Evolutionary conservation across 2,888 invertebrate species (phyloP).

Genomic region (Pammene aurita): DNA sequence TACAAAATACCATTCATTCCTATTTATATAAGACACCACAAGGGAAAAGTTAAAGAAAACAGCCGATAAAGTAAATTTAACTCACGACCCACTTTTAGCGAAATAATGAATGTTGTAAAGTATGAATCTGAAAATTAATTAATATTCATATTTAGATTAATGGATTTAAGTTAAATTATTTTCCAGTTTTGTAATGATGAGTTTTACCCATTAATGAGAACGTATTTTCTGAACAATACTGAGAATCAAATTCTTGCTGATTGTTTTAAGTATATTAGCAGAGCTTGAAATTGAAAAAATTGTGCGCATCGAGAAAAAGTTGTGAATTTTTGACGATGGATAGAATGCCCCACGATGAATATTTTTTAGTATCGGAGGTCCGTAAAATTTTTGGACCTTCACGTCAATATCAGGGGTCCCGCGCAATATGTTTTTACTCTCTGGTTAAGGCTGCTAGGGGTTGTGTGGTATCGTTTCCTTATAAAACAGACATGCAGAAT

Average conservation of each 20-base stretch:
- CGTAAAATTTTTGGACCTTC: too few relatives aligned
- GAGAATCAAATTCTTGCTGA: background rate
- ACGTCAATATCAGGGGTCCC: too few relatives aligned
- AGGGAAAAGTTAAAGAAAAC: slow-evolving; percentile 1
- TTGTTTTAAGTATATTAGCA: background rate
- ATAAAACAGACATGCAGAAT: too few relatives aligned
- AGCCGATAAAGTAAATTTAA: background rate
- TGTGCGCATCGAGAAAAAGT: too few relatives aligned
- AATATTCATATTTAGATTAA: background rate
- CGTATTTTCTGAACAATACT: background rate
- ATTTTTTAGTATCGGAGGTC: too few relatives aligned
- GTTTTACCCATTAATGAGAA: slow-evolving; percentile 1
- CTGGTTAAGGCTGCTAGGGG: too few relatives aligned
- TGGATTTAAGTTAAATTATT: background rate
- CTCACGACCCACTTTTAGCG: background rate
- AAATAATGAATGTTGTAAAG: background rate
- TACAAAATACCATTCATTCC: slow-evolving; percentile 7
- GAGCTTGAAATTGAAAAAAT: too few relatives aligned
- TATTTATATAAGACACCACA: slow-evolving; percentile 2
- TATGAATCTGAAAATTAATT: background rate
- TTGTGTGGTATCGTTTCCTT: too few relatives aligned
- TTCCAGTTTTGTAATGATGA: background rate
- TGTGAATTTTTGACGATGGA: too few relatives aligned
- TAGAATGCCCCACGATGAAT: too few relatives aligned
- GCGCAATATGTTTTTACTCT: too few relatives aligned